These are phyloP conservation scores for Tanypteryx hageni DNA, from an alignment of 2,888 invertebrate genomes.

Conservation along the genomic window DNA sequence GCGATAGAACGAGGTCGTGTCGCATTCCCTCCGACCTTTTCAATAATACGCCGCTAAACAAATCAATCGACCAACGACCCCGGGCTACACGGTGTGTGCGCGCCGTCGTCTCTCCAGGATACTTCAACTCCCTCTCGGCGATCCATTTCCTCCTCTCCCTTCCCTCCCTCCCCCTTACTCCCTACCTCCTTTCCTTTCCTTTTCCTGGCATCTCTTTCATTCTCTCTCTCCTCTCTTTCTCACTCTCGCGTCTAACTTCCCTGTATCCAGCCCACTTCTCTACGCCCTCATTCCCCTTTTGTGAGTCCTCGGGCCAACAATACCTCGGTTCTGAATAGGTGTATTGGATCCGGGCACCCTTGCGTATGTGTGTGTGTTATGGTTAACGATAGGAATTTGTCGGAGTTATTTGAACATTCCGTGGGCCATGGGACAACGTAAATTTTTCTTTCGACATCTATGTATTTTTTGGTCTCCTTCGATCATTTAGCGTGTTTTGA, in stretches of 20 bases:
- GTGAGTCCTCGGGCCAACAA: neutral
- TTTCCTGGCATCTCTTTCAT: neutral
- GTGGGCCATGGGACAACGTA: no score
- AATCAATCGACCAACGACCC: conserved; percentile 55
- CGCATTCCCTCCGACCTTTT: conserved; percentile 23
- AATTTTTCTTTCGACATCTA: no score
- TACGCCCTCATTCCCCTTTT: neutral
- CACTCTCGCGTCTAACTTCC: neutral
- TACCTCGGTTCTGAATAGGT: conserved; percentile 2
- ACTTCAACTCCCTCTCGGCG: neutral
- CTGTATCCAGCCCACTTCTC: neutral
- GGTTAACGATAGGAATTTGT: conserved; percentile 4
- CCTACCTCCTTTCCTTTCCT: neutral
- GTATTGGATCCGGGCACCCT: neutral
- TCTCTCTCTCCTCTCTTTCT: neutral
- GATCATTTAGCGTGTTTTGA: no score
- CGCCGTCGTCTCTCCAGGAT: neutral
- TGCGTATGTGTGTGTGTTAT: neutral
- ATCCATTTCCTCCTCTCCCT: neutral
- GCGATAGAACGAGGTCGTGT: neutral
- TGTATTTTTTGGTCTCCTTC: no score
- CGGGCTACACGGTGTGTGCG: neutral
- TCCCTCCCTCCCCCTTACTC: neutral
- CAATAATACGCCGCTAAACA: conserved; percentile 49
- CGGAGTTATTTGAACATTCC: neutral